These are phyloP conservation scores for Trissonchulus sp. DNA, from an alignment of 2,888 invertebrate species.

Conservation along the genomic window DNA sequence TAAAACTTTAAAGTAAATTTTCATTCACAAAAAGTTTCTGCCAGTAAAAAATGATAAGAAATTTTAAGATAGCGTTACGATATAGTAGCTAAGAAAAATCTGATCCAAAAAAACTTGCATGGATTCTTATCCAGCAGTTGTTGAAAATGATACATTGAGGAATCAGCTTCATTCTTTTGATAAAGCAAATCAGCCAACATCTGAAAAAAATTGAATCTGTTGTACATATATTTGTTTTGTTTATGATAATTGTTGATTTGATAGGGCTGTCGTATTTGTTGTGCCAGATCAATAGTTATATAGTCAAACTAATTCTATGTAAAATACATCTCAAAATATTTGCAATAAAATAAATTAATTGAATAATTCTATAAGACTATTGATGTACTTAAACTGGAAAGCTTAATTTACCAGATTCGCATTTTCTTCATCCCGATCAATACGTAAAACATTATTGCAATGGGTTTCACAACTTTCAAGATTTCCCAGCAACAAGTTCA, in stretches of 20 bases:
- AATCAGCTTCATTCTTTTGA: conserved; percentile 76
- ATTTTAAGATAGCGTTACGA: too few species aligned
- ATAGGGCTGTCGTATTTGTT: too few species aligned
- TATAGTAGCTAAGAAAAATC: conserved; percentile 19
- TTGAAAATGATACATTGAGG: conserved; percentile 80
- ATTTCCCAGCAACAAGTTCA: conserved; percentile 61
- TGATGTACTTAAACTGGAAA: too few species aligned
- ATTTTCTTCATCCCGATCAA: conserved; percentile 80
- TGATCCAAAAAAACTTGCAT: conserved; percentile 35
- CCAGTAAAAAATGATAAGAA: too few species aligned
- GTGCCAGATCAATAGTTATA: too few species aligned
- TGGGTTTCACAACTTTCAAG: conserved; percentile 80
- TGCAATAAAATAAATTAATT: background rate
- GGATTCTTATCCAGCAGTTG: conserved; percentile 65
- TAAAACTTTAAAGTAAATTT: too few species aligned
- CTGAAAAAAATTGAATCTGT: conserved; percentile 45
- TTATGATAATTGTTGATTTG: too few species aligned
- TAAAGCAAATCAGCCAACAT: conserved; percentile 96
- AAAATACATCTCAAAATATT: too few species aligned
- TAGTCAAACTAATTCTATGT: too few species aligned
- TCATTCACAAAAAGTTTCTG: too few species aligned
- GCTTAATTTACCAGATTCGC: conserved; percentile 77
- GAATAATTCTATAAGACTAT: background rate
- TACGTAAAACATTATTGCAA: conserved; percentile 71
- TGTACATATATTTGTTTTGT: too few species aligned